Evolutionary conservation across 2,888 invertebrate species (phyloP), one percentile per base, ranked within the genome.

Genomic region (Limulus polyphemus): DNA sequence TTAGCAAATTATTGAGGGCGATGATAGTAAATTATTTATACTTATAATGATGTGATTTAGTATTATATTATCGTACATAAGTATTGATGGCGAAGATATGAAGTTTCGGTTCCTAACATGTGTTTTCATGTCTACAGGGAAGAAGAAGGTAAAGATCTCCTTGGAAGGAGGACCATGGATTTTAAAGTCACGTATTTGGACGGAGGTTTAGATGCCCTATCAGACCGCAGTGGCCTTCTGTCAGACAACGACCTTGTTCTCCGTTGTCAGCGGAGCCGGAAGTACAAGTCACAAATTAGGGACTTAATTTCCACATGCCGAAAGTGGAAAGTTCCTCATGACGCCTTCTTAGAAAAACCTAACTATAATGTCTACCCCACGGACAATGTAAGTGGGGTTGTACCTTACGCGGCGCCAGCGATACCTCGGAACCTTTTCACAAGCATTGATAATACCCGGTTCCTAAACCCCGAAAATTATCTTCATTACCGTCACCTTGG

Each of bases 81-180:
- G 32, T 7, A n/a, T 32, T 32, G 0, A 3, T 32, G 3, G 1
- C 32, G 3, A 32, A 3, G 32, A 32, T 7, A 32, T 7, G 32
- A 7, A 32, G 32, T 32, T 32, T 32, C 32, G 1, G 32, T 32
- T 32, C 32, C 3, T 32, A 32, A 32, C 3, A 32, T 1, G 32
- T 32, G 32, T 32, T 32, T 7, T 32, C 32, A 32, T 32, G 3
- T 32, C 32, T 57, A 46, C 49, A 70, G 69, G 69, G 98, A 99
- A 76, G 99, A 99, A 78, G 99, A 99, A 81, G 99, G 99, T 12
- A 84, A 93, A 68, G 98, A 98, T 78, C 80, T 99, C 65, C 82
- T 98, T 57, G 97, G 97, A 49, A 99, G 99, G 78, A 83, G 99
- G 69, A 98, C 97, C 7, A 95, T 95, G 90, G 97, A 98, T 79